Conservation (phyloP, 2,797 vertebrate species). For the Hypotaenidia philippensis region DNA sequence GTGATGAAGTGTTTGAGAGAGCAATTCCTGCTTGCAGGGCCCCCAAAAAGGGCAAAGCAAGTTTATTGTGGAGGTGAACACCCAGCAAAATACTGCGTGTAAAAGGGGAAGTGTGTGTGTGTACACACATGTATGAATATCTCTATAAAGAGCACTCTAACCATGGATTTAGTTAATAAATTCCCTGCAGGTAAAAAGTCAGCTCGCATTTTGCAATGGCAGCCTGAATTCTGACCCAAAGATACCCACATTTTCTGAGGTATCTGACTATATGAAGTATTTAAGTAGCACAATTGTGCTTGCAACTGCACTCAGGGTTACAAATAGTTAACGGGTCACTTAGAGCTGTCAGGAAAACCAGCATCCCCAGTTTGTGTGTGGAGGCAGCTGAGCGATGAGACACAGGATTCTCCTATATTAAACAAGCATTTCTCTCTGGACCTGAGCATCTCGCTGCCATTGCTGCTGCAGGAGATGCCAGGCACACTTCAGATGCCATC, state of each 20-base stretch:
- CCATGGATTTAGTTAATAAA: neutral
- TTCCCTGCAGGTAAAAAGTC: neutral
- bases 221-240: neutral
- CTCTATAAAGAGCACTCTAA: neutral
- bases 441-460: neutral
- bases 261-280: neutral
- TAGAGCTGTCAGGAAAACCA: neutral
- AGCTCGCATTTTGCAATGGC: neutral
- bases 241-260: neutral
- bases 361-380: neutral
- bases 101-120: neutral
- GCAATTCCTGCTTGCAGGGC: neutral
- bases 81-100: neutral
- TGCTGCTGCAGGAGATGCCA: too few species aligned
- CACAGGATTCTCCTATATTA: neutral
- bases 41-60: neutral
- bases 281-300: neutral
- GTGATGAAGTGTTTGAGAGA: neutral
- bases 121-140: rapidly evolving
- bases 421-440: neutral
- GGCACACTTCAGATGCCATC: too few species aligned
- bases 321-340: neutral
- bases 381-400: neutral
- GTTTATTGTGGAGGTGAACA: neutral
- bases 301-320: neutral